These are phyloP conservation scores for Anticlea derivata DNA, from an alignment of 2,888 invertebrate genomes.

Conservation along the genomic window DNA sequence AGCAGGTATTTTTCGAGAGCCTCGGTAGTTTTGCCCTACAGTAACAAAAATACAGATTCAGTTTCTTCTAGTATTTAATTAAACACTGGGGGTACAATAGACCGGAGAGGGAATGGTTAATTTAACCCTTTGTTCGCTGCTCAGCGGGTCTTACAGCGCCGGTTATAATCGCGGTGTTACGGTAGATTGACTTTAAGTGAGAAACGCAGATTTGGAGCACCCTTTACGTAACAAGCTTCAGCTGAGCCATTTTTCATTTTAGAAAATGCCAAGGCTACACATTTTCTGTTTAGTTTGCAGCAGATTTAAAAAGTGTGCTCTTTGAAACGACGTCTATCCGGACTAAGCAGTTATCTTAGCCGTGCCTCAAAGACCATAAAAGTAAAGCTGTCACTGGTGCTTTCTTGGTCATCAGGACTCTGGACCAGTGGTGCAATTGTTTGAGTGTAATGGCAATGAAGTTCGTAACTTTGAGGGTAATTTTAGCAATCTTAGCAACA, in stretches of 20 bases:
- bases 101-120: conserved; percentile 33
- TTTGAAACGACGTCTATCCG: too few relatives aligned
- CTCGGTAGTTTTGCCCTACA: conserved; percentile 3
- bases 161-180: conserved; percentile 14
- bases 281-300: too few relatives aligned
- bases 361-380: too few relatives aligned
- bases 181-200: conserved; percentile 23
- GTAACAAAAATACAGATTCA: conserved; percentile 9
- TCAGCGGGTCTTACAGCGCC: conserved; percentile 17
- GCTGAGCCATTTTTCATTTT: conserved; percentile 4
- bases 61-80: conserved; percentile 35
- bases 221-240: conserved; percentile 10
- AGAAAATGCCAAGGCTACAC: too few relatives aligned
- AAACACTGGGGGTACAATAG: conserved; percentile 38
- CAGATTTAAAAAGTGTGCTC: too few relatives aligned
- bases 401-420: too few relatives aligned
- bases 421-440: too few relatives aligned
- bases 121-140: conserved; percentile 39
- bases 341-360: too few relatives aligned
- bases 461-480: too few relatives aligned
- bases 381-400: too few relatives aligned
- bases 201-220: conserved; percentile 31
- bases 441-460: too few relatives aligned
- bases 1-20: neutral
- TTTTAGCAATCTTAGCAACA: too few relatives aligned